Evolutionary conservation across 2,888 invertebrate species (phyloP), one percentile per base, ranked within the genome.

Genomic region (Andrena dorsata): DNA sequence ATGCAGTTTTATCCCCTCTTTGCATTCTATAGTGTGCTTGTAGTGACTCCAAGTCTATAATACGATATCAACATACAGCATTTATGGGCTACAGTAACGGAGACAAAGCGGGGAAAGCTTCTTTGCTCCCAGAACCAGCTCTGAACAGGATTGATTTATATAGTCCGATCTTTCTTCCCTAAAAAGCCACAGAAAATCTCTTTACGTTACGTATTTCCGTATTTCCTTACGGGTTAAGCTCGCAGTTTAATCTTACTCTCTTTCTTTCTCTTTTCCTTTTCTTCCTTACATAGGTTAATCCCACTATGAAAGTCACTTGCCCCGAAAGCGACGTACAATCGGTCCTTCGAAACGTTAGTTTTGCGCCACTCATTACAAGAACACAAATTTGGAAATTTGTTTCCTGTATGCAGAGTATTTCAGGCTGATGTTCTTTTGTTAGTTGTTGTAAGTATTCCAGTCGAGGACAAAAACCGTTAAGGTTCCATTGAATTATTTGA

Each of bases 201-300:
- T 85, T 73, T 76, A 49, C 79, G 73, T 76, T 70, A 75, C 70
- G 61, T 76, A 74, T 82, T 87, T 84, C 80, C 70, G 61, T 76
- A 74, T 82, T 87, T 84, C 80, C 83, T 85, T 85, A 77, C 70
- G 35, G 74, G 53, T 74, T 87, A 87, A 83, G 81, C 76, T 73
- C 60, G 56, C 20, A 68, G 78, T 76, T 87, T 84, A 85, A 87
- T 85, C 79, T 82, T 82, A 64, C 65, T 53, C 58, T 64, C 30
- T 30, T 69, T 56, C 4, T 80, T 41, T 66, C 49, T 35, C 69
- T 61, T 4, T 82, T 63, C 69, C 49, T 32, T 30, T 68, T 61
- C 65, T 47, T 61, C 49, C 32, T 35, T 20, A 16, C 10, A 53
- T 7, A 61, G 60, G 53, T 64, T 84, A 86, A 86, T 84, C 76